Base-by-base conservation (phyloP, 2,113 vertebrate genomes). In the Lophura nycthemera region DNA sequence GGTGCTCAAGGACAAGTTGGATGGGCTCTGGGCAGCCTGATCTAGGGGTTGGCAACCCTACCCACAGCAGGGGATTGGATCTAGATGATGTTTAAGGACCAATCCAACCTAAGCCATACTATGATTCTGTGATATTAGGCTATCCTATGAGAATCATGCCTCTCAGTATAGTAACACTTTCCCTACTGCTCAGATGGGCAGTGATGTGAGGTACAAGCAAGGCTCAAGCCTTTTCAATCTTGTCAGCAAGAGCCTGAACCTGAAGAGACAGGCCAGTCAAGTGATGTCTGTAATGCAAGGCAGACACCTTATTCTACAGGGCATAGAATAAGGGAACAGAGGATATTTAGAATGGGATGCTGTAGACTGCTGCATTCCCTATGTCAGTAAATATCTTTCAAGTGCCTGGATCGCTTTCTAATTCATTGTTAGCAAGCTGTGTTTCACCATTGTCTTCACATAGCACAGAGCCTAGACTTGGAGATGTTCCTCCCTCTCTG, bases 241-340 rank as follows among this genome's bases (percentile, higher is more conserved):
- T 13, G 7, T 19, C 50, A 32, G 19, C n/a, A 38, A 10, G 29
- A 50, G 57, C 8, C 11, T 25, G 65, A 57, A 11, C 11, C 38
- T 48, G 63, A 27, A 48, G 59, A 40, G 45, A 18, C 9, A 25
- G 38, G 20, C 71, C 2, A 0, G 6, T 7, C 0, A 0, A 1
- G 5, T 70, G 27, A 12, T 52, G 72, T 6, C 36, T 8, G 5
- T 38, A 27, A 9, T 30, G 38, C 25, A 43, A 10, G 83, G 54
- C 36, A 73, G 63, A 50, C 10, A 43, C 72, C 42, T 36, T n/a
- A 63, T 82, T 76, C 66, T 88, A 50, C 40, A 18, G n/a, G 36
- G 47, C 16, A 38, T 38, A 38, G 38, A 38, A 38, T 38, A 38
- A 38, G 38, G 38, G 11, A 64, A 3, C 4, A 15, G 27, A 42